phyloP scores from a whole-genome alignment of 2,888 invertebrate genomes.

The Micropterix aruncella region DNA sequence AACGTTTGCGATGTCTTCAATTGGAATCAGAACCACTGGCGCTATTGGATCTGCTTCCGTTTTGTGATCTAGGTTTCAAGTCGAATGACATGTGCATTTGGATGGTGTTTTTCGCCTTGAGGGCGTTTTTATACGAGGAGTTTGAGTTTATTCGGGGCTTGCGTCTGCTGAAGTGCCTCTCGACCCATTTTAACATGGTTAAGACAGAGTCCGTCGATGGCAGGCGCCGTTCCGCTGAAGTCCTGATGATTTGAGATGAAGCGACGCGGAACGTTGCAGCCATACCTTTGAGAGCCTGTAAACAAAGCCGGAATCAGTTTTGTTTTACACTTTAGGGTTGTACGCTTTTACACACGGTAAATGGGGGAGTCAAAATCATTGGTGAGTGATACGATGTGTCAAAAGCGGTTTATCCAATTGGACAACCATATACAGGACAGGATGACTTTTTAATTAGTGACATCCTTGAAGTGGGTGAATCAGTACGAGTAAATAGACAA shows the following conservation, averaged over 20 bases:
- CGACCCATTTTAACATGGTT: slow-evolving; percentile 83
- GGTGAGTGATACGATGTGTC: too few relatives aligned
- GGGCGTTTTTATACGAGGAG: slow-evolving; percentile 42
- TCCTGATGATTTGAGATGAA: slow-evolving; percentile 70
- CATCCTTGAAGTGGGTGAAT: too few relatives aligned
- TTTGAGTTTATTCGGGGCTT: slow-evolving; percentile 57
- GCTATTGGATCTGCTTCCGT: slow-evolving; percentile 17
- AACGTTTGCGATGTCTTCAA: slow-evolving; percentile 15
- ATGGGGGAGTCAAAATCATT: too few relatives aligned
- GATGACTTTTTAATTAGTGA: too few relatives aligned
- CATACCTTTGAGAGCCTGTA: slow-evolving; percentile 81
- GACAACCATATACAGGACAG: too few relatives aligned
- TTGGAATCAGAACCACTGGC: slow-evolving; percentile 32
- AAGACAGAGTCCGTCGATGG: slow-evolving; percentile 83
- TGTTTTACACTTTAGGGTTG: too few relatives aligned
- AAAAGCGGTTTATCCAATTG: too few relatives aligned
- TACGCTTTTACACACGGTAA: too few relatives aligned
- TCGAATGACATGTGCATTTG: slow-evolving; percentile 68
- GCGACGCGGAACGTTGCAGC: slow-evolving; percentile 84
- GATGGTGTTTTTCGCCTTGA: slow-evolving; percentile 49
- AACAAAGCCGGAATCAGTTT: too few relatives aligned
- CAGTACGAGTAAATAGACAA: too few relatives aligned
- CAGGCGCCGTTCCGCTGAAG: slow-evolving; percentile 73
- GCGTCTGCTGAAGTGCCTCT: slow-evolving; percentile 66
- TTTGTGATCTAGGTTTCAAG: slow-evolving; percentile 16